Evolutionary conservation across 2,113 vertebrate species (phyloP).

Genomic region (Epinephelus moara): DNA sequence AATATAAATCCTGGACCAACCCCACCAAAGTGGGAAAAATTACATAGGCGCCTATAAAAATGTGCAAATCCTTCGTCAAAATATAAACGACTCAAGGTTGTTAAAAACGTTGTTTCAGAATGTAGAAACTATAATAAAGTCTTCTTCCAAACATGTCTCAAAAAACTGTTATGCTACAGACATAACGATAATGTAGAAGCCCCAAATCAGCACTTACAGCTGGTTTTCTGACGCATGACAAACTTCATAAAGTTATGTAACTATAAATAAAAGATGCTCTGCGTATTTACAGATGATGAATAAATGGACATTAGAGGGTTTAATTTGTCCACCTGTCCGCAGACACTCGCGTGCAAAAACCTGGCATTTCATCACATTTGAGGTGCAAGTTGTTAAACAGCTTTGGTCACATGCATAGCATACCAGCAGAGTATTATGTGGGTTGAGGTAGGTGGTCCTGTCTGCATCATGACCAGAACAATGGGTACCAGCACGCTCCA

Average conservation of each 20-base stretch:
- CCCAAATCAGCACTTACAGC: not conserved
- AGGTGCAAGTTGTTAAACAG: constrained; percentile 45
- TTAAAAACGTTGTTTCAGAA: not conserved
- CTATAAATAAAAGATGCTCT: not conserved
- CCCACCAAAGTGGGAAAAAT: too few species aligned
- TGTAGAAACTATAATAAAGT: too few species aligned
- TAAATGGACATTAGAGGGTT: not conserved
- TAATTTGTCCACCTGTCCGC: constrained; percentile 14
- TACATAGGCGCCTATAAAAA: not conserved
- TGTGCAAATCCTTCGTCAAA: too few species aligned
- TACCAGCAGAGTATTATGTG: constrained; percentile 73
- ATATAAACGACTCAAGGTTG: not conserved
- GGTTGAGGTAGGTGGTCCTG: constrained; percentile 75
- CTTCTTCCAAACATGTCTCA: not conserved
- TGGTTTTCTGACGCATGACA: not conserved
- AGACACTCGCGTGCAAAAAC: constrained; percentile 13
- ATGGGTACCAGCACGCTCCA: constrained; percentile 65
- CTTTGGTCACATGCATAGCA: constrained; percentile 73
- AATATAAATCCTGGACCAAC: too few species aligned
- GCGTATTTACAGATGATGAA: not conserved
- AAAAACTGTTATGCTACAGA: not conserved
- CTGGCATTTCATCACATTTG: constrained; percentile 15
- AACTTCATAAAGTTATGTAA: not conserved
- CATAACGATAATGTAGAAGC: not conserved
- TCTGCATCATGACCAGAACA: constrained; percentile 75